These are phyloP conservation scores for Psettodes erumei DNA, from an alignment of 2,113 vertebrate genomes.

Conservation along the genomic window DNA sequence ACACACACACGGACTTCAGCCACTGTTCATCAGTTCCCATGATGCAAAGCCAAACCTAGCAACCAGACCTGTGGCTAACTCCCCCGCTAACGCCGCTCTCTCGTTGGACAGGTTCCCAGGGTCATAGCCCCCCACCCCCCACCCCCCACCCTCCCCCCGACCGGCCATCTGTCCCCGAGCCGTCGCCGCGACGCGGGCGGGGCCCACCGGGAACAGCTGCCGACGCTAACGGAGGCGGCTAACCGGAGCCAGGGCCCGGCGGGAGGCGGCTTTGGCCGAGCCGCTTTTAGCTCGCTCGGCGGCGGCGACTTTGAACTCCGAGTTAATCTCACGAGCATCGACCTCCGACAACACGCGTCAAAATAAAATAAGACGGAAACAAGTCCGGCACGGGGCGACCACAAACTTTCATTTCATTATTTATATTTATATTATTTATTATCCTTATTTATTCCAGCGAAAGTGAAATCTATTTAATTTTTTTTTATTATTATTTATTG, in stretches of 20 bases:
- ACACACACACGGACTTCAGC: slow-evolving; percentile 10
- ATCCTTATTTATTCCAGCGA: too few species aligned
- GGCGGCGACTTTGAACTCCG: slow-evolving; percentile 45
- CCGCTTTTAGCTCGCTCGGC: too few species aligned
- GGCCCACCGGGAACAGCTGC: slow-evolving; percentile 71
- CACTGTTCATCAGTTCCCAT: slow-evolving; percentile 55
- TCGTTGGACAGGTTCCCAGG: slow-evolving; percentile 68
- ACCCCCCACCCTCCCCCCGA: slow-evolving; percentile 16
- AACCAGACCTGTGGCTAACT: slow-evolving; percentile 72
- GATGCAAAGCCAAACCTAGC: slow-evolving; percentile 70
- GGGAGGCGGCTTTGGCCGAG: slow-evolving; percentile 52
- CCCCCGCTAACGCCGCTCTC: slow-evolving; percentile 50
- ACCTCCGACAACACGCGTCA: too few species aligned
- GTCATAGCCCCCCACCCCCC: slow-evolving; percentile 32
- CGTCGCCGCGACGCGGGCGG: neutral
- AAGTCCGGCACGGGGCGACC: too few species aligned
- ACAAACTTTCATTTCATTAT: too few species aligned
- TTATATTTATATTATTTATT: too few species aligned
- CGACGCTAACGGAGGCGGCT: slow-evolving; percentile 43
- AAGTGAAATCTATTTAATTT: too few species aligned
- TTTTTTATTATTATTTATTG: too few species aligned
- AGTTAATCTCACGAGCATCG: slow-evolving; percentile 29
- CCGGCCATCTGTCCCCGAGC: slow-evolving; percentile 71
- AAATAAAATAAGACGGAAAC: too few species aligned
- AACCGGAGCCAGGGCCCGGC: slow-evolving; percentile 48